phyloP scores from a whole-genome alignment of 2,113 vertebrate species.

The Heterochromis multidens region DNA sequence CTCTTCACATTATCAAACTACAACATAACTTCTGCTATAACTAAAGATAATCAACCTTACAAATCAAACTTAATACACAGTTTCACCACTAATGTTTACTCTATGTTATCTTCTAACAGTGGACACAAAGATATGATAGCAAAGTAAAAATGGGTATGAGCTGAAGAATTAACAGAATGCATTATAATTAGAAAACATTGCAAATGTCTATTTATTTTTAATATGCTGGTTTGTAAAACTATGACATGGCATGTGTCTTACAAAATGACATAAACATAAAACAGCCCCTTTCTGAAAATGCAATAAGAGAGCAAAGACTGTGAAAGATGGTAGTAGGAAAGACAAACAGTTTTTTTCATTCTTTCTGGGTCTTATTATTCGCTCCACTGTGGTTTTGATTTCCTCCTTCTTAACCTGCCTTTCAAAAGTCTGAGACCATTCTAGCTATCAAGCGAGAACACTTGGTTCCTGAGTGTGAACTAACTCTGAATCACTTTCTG shows the following conservation, averaged over 20 bases:
- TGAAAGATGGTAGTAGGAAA: neutral
- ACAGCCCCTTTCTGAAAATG: neutral
- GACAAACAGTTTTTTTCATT: neutral
- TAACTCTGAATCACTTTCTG: neutral
- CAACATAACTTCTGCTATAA: neutral
- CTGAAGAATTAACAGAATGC: neutral
- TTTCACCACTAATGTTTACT: neutral
- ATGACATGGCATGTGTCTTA: neutral
- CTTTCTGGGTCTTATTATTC: neutral
- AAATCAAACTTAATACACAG: neutral
- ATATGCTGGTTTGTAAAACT: neutral
- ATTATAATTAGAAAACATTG: neutral
- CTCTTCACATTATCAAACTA: neutral
- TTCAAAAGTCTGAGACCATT: neutral
- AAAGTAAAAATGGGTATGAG: neutral
- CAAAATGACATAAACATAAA: neutral
- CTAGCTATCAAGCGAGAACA: conserved; percentile 16
- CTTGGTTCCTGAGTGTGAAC: conserved; percentile 10
- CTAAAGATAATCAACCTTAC: neutral
- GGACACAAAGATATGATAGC: neutral
- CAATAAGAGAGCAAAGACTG: neutral
- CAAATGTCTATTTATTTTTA: neutral
- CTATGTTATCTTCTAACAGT: neutral
- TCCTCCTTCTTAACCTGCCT: conserved; percentile 9
- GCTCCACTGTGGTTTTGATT: conserved; percentile 7